phyloP scores from a whole-genome alignment of 2,888 invertebrate species.

The Julus scanicus region DNA sequence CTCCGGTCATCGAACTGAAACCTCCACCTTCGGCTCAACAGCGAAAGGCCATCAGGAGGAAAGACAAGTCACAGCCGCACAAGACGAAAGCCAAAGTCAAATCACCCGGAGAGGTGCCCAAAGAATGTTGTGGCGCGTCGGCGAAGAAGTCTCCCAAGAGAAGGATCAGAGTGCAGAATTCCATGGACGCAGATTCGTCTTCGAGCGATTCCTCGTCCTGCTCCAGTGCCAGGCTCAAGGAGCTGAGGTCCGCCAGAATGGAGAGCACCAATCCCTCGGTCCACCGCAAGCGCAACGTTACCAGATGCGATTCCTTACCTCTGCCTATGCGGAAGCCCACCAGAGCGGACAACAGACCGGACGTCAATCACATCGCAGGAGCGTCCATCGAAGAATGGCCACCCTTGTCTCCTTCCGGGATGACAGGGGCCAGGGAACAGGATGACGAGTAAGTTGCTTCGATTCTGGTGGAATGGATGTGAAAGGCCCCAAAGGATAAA shows the following conservation, averaged over 20 bases:
- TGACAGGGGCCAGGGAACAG: not conserved
- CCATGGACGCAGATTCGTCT: slow-evolving; percentile 53
- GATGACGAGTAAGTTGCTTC: not conserved
- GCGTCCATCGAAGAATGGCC: not conserved
- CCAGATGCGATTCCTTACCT: slow-evolving; percentile 24
- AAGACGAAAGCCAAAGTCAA: not conserved
- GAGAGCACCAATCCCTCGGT: not conserved
- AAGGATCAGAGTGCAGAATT: slow-evolving; percentile 25
- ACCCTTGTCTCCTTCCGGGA: not conserved
- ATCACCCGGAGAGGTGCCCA: not conserved
- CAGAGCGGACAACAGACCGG: not conserved
- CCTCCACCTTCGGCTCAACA: slow-evolving; percentile 3
- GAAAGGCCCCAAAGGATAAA: too few relatives aligned
- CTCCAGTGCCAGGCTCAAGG: not conserved
- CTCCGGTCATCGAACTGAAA: slow-evolving; percentile 23
- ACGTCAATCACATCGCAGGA: not conserved
- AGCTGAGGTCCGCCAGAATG: not conserved
- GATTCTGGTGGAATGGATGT: not conserved
- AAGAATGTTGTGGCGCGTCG: not conserved
- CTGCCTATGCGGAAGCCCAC: not conserved
- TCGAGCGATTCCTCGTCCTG: slow-evolving; percentile 48
- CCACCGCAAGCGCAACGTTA: not conserved
- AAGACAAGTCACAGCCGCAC: not conserved
- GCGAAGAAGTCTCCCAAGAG: slow-evolving; percentile 49
- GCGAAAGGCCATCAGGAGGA: slow-evolving; percentile 6